Conservation (phyloP, 2,888 invertebrate species). For the Pilophorus perplexus region DNA sequence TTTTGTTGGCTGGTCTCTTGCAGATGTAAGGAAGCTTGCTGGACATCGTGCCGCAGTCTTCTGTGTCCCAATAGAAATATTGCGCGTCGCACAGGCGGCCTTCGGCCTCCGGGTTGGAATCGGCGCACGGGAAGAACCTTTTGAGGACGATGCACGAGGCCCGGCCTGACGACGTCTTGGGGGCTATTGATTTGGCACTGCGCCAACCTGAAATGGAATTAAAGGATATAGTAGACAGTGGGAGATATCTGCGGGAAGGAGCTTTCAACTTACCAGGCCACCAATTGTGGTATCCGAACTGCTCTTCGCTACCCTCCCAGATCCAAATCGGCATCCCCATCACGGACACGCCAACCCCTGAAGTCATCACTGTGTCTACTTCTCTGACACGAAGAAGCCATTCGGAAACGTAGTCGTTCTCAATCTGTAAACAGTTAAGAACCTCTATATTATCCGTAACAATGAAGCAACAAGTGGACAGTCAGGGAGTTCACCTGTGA, state of each 20-base stretch:
- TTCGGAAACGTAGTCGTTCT: conserved; percentile 60
- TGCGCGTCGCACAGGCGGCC: conserved; percentile 52
- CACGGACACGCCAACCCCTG: conserved; percentile 55
- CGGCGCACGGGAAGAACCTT: conserved; percentile 53
- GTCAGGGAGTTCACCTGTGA: conserved; percentile 50
- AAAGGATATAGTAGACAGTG: no score
- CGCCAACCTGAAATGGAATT: conserved; percentile 48
- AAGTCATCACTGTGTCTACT: conserved; percentile 54
- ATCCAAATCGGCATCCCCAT: conserved; percentile 53
- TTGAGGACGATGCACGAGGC: conserved; percentile 54
- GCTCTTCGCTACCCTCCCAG: conserved; percentile 54
- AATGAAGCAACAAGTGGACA: neutral
- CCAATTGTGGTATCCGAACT: conserved; percentile 55
- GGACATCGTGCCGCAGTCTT: conserved; percentile 54
- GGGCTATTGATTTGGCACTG: conserved; percentile 44
- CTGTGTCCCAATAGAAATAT: conserved; percentile 56
- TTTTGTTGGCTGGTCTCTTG: conserved; percentile 55
- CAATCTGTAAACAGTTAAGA: conserved; percentile 52
- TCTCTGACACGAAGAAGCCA: conserved; percentile 53
- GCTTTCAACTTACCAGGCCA: conserved; percentile 56
- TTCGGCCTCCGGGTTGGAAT: conserved; percentile 42
- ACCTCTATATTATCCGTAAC: no score
- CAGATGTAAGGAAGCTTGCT: conserved; percentile 56
- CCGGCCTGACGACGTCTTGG: conserved; percentile 48
- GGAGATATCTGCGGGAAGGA: no score